phyloP scores from a whole-genome alignment of 2,888 invertebrate species.

The Metallyticus violacea region DNA sequence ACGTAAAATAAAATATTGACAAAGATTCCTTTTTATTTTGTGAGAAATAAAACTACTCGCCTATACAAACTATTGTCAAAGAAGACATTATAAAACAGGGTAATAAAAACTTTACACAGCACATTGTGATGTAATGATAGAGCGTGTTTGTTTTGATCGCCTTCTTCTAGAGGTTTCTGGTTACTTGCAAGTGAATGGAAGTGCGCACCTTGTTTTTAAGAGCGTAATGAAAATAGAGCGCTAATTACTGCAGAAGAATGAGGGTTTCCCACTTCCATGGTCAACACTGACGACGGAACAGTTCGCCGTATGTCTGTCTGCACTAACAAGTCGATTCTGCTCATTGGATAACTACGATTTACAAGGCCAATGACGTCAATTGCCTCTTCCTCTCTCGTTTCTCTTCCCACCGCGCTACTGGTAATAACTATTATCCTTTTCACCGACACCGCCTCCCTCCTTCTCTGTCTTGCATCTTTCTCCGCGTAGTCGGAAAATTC shows the following conservation, averaged over 20 bases:
- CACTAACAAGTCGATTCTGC: no score
- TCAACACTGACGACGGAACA: not conserved
- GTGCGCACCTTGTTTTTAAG: not conserved
- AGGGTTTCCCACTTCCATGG: not conserved
- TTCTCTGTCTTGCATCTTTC: not conserved
- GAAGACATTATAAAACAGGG: no score
- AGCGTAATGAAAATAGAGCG: not conserved
- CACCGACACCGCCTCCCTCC: not conserved
- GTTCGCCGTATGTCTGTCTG: not conserved
- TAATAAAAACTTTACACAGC: no score
- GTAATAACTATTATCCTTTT: not conserved
- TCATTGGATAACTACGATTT: not conserved
- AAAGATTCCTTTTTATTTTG: no score
- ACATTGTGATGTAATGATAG: no score
- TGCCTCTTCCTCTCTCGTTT: not conserved
- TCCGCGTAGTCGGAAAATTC: not conserved
- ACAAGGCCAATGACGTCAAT: constrained; percentile 14
- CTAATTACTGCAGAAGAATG: no score
- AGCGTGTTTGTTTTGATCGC: not conserved
- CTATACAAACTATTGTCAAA: no score
- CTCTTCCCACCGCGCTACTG: not conserved
- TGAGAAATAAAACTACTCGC: no score
- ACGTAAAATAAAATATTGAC: no score
- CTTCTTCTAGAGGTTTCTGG: not conserved
- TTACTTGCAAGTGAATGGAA: not conserved